These are phyloP conservation scores for Sinocyclocheilus grahami DNA, from an alignment of 2,113 vertebrate species.

Conservation along the genomic window DNA sequence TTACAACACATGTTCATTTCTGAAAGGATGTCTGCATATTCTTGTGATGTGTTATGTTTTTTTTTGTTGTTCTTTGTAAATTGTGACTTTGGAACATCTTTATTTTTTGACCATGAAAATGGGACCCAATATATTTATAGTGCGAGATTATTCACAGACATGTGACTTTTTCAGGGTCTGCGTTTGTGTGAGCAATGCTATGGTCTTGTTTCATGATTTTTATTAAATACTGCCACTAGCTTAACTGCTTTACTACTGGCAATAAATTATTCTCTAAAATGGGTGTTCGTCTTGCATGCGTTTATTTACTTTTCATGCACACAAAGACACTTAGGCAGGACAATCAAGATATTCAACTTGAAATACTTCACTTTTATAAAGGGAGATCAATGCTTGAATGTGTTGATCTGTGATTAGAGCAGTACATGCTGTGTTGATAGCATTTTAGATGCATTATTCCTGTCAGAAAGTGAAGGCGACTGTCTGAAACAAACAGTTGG, in stretches of 20 bases:
- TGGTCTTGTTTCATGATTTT: constrained; percentile 97
- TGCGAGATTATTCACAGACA: constrained; percentile 90
- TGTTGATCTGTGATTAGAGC: too few relatives aligned
- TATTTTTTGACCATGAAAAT: constrained; percentile 90
- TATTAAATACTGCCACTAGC: constrained; percentile 98
- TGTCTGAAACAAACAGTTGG: too few relatives aligned
- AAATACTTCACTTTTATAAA: too few relatives aligned
- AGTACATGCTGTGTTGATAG: too few relatives aligned
- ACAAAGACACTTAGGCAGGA: too few relatives aligned
- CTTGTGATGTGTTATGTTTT: constrained; percentile 66
- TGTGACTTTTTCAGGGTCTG: constrained; percentile 84
- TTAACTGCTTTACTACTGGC: constrained; percentile 97
- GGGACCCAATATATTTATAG: constrained; percentile 92
- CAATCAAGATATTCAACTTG: too few relatives aligned
- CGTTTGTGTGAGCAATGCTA: constrained; percentile 92
- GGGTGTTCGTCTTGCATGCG: too few relatives aligned
- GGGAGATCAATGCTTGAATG: too few relatives aligned
- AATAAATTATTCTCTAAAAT: constrained; percentile 99
- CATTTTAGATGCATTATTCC: too few relatives aligned
- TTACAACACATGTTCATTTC: constrained; percentile 68
- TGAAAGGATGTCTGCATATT: constrained; percentile 82
- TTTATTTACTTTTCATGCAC: background rate
- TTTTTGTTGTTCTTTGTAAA: constrained; percentile 74
- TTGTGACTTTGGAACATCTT: constrained; percentile 83
- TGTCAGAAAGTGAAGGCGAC: too few relatives aligned